A percentile compares a stretch with the other conserved stretches of the same genome.
These are phyloP conservation scores for Sclerurus mexicanus DNA, from an alignment of 2,113 vertebrate genomes.

Conservation along the genomic window DNA sequence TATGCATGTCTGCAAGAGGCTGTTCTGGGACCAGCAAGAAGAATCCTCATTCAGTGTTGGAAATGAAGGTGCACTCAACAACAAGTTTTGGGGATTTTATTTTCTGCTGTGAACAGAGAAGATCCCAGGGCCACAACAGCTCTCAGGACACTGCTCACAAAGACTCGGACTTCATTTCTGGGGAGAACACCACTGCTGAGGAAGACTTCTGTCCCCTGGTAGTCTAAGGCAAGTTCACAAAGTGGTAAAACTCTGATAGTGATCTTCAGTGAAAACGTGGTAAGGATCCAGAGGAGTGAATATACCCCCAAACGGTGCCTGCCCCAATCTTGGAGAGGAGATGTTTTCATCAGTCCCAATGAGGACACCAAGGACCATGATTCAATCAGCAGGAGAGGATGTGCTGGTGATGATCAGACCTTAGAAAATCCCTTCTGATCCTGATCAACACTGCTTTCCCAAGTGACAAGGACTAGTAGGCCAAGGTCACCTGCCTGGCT, in stretches of 20 bases:
- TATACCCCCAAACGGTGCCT: fast-evolving
- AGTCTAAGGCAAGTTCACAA: not conserved
- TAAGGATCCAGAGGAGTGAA: not conserved
- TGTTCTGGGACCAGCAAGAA: not conserved
- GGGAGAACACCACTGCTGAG: not conserved
- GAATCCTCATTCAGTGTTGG: not conserved
- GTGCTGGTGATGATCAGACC: not conserved
- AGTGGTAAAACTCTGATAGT: not conserved
- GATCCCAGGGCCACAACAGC: not conserved
- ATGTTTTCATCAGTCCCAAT: not conserved
- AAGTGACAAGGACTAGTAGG: not conserved
- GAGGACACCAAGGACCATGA: not conserved
- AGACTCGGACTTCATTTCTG: not conserved
- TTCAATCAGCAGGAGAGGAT: not conserved
- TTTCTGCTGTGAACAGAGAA: not conserved
- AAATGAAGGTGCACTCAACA: not conserved
- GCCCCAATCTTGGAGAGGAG: not conserved
- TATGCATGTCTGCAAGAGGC: not conserved
- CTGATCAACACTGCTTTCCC: not conserved
- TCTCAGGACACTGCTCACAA: not conserved
- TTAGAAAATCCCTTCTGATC: not conserved
- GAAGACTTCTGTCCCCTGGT: not conserved
- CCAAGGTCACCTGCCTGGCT: not conserved
- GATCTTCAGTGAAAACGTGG: not conserved
- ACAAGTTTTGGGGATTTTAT: not conserved